Conservation (phyloP, 2,113 vertebrate species). For the Aspiorhynchus laticeps region DNA sequence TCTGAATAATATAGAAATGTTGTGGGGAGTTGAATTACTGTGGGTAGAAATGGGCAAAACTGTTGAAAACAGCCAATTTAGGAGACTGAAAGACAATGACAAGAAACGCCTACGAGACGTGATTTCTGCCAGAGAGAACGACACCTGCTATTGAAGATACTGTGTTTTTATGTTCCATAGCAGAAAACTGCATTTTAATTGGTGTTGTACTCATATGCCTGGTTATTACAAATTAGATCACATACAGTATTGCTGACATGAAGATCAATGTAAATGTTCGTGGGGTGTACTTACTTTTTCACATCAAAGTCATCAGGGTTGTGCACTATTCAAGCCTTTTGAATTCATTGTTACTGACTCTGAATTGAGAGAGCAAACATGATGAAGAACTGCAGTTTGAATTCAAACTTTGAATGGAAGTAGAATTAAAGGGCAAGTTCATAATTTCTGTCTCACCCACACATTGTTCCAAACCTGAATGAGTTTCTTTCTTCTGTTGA, state of each 20-base stretch:
- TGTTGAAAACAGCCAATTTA: background rate
- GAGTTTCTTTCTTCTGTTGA: background rate
- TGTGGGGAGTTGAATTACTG: background rate
- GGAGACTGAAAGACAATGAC: slow-evolving; percentile 18
- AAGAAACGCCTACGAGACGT: slow-evolving; percentile 16
- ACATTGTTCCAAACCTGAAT: background rate
- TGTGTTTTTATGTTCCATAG: background rate
- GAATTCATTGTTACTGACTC: background rate
- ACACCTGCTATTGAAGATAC: slow-evolving; percentile 23
- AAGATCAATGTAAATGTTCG: background rate
- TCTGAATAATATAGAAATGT: background rate
- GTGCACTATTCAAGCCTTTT: background rate
- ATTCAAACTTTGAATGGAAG: background rate
- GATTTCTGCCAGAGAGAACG: slow-evolving; percentile 12
- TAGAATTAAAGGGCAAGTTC: background rate
- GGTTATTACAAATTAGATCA: background rate
- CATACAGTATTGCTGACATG: background rate
- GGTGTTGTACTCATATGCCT: background rate
- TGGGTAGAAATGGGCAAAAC: background rate
- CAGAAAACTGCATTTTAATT: background rate
- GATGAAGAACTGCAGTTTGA: background rate
- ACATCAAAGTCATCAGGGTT: background rate
- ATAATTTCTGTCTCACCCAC: background rate
- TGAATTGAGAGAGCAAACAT: background rate
- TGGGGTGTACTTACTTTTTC: background rate